Conservation (phyloP, 1,140 invertebrate genomes). For the Drosophila kepulauana region DNA sequence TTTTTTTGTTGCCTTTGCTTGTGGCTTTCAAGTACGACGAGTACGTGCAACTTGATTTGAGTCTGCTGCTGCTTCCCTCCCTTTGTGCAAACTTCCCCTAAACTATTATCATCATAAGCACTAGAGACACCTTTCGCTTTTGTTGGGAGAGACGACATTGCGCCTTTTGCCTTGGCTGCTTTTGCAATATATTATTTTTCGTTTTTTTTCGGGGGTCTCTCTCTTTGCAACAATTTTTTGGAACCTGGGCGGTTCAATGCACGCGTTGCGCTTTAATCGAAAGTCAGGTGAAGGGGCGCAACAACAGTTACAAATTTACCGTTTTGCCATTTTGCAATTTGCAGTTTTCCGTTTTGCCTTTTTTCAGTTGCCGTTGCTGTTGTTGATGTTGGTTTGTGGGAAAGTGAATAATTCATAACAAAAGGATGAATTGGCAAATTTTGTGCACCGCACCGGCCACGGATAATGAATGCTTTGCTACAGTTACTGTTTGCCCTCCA, state of each 20-base stretch:
- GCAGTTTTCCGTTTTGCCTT: no score
- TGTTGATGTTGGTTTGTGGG: slow-evolving; percentile 15
- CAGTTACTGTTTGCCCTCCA: slow-evolving; percentile 18
- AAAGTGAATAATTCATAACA: slow-evolving; percentile 62
- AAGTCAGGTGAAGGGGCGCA: slow-evolving; percentile 34
- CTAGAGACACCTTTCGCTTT: slow-evolving; percentile 70
- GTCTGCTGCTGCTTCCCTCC: not conserved
- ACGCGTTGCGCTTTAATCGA: slow-evolving; percentile 44
- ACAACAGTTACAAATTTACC: not conserved
- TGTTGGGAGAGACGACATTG: slow-evolving; percentile 13
- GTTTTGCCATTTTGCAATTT: no score
- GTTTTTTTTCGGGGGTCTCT: slow-evolving; percentile 25
- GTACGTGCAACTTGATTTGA: slow-evolving; percentile 69
- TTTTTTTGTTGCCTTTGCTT: not conserved
- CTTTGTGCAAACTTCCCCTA: slow-evolving; percentile 12
- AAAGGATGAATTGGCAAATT: slow-evolving; percentile 58
- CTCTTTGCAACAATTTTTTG: not conserved
- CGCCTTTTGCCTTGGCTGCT: slow-evolving; percentile 9
- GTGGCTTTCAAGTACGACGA: slow-evolving; percentile 54
- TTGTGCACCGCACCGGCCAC: slow-evolving; percentile 22
- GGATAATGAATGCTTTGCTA: slow-evolving; percentile 60
- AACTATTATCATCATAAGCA: slow-evolving; percentile 49
- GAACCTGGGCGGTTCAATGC: slow-evolving; percentile 62
- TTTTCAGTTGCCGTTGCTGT: not conserved
- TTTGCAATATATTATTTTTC: not conserved